phyloP scores from a whole-genome alignment of 2,113 vertebrate species.

The Eublepharis macularius region DNA sequence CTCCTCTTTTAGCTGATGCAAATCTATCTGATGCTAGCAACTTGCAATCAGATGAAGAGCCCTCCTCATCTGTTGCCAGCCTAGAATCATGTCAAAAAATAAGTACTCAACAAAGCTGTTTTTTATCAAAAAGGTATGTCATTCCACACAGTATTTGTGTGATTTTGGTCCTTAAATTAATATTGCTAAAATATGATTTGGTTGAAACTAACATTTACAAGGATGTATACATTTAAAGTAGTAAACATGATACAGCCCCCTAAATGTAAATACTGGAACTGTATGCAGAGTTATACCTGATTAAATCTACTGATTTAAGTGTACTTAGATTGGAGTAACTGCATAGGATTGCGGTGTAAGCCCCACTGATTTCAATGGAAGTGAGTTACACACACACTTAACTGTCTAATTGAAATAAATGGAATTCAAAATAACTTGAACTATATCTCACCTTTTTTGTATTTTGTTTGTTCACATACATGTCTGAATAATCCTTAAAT shows the following conservation, averaged over 20 bases:
- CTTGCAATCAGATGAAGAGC: constrained; percentile 69
- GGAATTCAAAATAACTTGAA: not conserved
- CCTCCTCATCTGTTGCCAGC: constrained; percentile 76
- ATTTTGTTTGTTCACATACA: not conserved
- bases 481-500: not conserved
- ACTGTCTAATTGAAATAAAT: not conserved
- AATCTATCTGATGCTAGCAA: constrained; percentile 76
- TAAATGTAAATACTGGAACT: not conserved
- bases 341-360: too few species aligned
- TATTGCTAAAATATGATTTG: constrained; percentile 44
- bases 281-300: too few species aligned
- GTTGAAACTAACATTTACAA: constrained; percentile 25
- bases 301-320: too few species aligned
- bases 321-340: too few species aligned
- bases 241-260: not conserved
- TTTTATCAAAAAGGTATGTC: constrained; percentile 80
- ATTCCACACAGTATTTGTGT: constrained; percentile 62
- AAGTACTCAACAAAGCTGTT: constrained; percentile 73
- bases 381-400: not conserved
- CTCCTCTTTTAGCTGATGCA: constrained; percentile 72
- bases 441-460: not conserved
- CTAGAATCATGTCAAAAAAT: constrained; percentile 73
- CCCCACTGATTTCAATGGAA: not conserved
- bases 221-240: not conserved
- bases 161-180: constrained; percentile 58